A percentile compares a stretch with the other conserved stretches of the same genome.
Conservation (phyloP, 1,140 invertebrate species). For the Hesperophylax magnus region DNA sequence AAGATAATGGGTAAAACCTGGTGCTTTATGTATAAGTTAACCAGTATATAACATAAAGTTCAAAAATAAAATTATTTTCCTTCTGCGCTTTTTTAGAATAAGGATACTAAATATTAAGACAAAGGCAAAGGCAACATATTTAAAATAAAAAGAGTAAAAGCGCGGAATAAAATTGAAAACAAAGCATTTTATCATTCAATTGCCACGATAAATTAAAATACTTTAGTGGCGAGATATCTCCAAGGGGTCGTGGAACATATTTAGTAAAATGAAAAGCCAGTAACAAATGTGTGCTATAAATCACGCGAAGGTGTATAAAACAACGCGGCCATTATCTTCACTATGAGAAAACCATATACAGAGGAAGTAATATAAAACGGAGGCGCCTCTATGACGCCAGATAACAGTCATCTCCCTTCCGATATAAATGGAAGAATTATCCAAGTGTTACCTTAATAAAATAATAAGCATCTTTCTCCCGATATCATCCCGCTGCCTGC, state of each 20-base stretch:
- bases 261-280: constrained; percentile 15
- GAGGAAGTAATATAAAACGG: constrained; percentile 48
- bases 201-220: neutral
- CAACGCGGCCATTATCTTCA: constrained; percentile 54
- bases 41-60: too few relatives aligned
- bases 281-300: constrained; percentile 47
- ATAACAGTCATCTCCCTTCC: constrained; percentile 46
- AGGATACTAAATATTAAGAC: too few relatives aligned
- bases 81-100: too few relatives aligned
- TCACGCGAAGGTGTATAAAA: constrained; percentile 48
- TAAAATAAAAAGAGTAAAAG: too few relatives aligned
- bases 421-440: constrained; percentile 58
- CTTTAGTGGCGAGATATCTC: neutral
- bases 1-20: too few relatives aligned
- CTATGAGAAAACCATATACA: constrained; percentile 37
- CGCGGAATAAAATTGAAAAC: too few relatives aligned
- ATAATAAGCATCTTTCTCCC: constrained; percentile 57
- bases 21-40: too few relatives aligned
- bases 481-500: constrained; percentile 51
- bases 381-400: constrained; percentile 37
- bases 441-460: constrained; percentile 58
- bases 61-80: too few relatives aligned
- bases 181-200: constrained; percentile 10
- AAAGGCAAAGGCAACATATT: too few relatives aligned
- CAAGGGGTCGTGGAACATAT: neutral